Evolutionary conservation across 2,797 vertebrate genomes (phyloP), one percentile per base, ranked within the genome.

Genomic region (Enteromius viviparus): DNA sequence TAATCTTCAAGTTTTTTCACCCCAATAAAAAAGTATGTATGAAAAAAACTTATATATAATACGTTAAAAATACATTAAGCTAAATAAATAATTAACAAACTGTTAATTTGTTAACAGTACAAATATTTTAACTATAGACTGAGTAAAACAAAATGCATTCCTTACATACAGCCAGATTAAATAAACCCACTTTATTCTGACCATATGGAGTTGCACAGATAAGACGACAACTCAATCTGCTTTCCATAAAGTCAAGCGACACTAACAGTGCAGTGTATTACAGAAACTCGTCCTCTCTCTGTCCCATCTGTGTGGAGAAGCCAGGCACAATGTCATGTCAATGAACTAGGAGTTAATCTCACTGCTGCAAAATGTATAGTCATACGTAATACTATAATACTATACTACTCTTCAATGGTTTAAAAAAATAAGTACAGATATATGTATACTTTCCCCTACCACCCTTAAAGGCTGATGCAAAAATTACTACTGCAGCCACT

Each of bases 141-240:
- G 10, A 65, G 10, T 19, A n/a, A 78, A 49, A n/a, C 1, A 49
- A 15, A 26, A 60, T 40, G 29, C 21, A 76, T 79, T 82, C 11
- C 9, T 69, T 42, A 62, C 64, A 58, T 19, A 42, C 68, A 40
- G 51, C 4, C 17, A 29, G 15, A 23, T 65, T 8, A 74, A 75
- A 78, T 78, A 42, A 23, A 86, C n/a, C 4, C 55, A 55, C 47
- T 58, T 45, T 40, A 51, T 34, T 37, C 32, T 65, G 47, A 49
- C 34, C 85, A 75, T 60, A 83, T 71, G 78, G 40, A 32, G 32
- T 55, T 45, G 8, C 15, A 21, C 60, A 47, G 2, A 21, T 49
- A 53, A 34, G 15, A 75, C 60, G 29, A 58, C 69, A 81, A 49
- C 65, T 85, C 53, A 64, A 70, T 85, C 80, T 85, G 55, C 65